These are phyloP conservation scores for Arrhamphus sclerolepis DNA, from an alignment of 2,797 vertebrate species.

Conservation along the genomic window DNA sequence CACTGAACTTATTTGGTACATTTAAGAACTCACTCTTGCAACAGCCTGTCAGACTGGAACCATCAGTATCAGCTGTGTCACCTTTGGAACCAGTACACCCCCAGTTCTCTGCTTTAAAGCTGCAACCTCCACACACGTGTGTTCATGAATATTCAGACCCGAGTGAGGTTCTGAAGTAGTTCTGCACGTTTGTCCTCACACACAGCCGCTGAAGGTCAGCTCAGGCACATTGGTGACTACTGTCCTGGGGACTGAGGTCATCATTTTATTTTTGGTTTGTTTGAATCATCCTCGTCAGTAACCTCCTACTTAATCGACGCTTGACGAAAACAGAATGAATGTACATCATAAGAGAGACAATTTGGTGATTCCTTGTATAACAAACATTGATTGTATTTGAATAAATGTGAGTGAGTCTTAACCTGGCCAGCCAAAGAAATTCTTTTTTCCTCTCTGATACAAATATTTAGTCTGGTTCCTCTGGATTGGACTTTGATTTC, in stretches of 20 bases:
- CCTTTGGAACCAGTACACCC: neutral
- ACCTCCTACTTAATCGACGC: slow-evolving; percentile 8
- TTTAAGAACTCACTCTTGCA: neutral
- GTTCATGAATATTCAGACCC: slow-evolving; percentile 52
- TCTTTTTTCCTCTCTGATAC: too few relatives aligned
- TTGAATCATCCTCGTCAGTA: slow-evolving; percentile 17
- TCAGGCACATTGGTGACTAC: slow-evolving; percentile 13
- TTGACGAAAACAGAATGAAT: slow-evolving; percentile 15
- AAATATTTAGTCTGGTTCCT: too few relatives aligned
- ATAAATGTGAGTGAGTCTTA: too few relatives aligned
- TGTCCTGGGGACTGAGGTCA: slow-evolving; percentile 34
- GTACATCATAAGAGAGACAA: neutral
- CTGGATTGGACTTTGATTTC: too few relatives aligned
- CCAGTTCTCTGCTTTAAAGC: slow-evolving; percentile 22
- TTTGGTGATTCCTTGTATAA: neutral
- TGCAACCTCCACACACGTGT: slow-evolving; percentile 34
- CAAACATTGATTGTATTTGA: too few relatives aligned
- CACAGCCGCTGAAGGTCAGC: slow-evolving; percentile 28
- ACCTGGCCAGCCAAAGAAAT: too few relatives aligned
- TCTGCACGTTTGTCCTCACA: slow-evolving; percentile 23
- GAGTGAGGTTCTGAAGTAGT: slow-evolving; percentile 22
- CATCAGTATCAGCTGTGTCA: too few relatives aligned
- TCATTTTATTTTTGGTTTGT: slow-evolving; percentile 43
- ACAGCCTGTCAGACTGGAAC: too few relatives aligned
- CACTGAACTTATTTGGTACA: neutral